Evolutionary conservation across 2,797 vertebrate genomes (phyloP), one percentile per base, ranked within the genome.

Genomic region (Mus spretus): DNA sequence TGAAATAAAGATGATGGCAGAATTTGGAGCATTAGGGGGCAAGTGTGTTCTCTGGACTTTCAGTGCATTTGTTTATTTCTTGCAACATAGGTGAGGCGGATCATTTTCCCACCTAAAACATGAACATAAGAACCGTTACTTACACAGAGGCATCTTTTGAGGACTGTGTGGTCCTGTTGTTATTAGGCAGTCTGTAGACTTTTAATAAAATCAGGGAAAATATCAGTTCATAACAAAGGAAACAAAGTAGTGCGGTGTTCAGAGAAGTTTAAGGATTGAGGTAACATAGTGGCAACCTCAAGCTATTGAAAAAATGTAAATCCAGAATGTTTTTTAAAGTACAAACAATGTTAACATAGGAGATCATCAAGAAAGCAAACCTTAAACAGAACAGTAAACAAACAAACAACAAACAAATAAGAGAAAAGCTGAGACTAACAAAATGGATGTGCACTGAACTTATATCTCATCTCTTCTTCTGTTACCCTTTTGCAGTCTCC

Each of bases 401-500:
- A n/a, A 37, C 12, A 67, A 72, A 72, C 17, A 74, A 74, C 19
- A 44, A 24, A 40, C 6, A 24, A 44, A 37, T 9, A 47, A 34
- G 37, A 89, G 31, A 47, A 61, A 20, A 44, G 28, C 37, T 82
- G 55, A 88, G 78, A 75, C 44, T 77, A 50, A 70, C 13, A 85
- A 65, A 65, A 63, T 34, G 40, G 34, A 78, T 40, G 19, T 74
- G 1, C 8, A 61, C 57, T 70, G 37, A 85, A 47, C 24, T 53
- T 84, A 4, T n/a, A 59, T 11, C 0, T 26, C 0, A 8, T 3
- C 24, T 3, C 26, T 77, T 11, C 40, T 72, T 4, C 26, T n/a
- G 0, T 15, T 34, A 19, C 2, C 3, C 15, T 2, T 2, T 3
- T 57, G 17, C 7, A 37, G 9, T 82, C 0, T 0, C 10, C 28